Base-by-base conservation (phyloP, 2,888 invertebrate species). In the Leptopilina drosophilae region DNA sequence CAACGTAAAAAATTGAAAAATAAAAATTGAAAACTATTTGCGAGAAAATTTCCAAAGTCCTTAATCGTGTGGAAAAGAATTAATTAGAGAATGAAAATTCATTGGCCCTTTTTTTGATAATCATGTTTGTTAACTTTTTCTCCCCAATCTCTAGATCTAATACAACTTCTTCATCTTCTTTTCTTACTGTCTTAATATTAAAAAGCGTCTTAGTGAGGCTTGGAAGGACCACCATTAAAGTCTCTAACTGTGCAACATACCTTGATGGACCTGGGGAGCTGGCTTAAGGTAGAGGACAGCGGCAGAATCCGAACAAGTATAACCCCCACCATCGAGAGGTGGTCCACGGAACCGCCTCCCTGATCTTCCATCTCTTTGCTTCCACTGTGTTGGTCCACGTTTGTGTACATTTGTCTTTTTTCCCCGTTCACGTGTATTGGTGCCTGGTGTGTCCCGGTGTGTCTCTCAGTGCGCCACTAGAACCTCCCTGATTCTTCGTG, bases 341-440 rank as follows among this genome's bases (percentile, higher is more conserved):
- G 88, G 89, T 89, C 89, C 89, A 89, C 88, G 87, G 90, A 88
- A 89, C 90, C 90, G 90, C 90, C 90, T 90, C 90, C 88, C 84
- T 85, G 87, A 87, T 89, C 87, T 86, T 85, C 88, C 87, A 87
- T 89, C 88, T 86, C 85, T 84, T 84, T 86, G 79, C 82, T 86
- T 83, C 85, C 85, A 87, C 86, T 87, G 87, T 87, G 85, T 85
- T 79, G 80, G 84, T 81, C 77, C 78, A 78, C 79, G 85, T 84
- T 82, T 84, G 81, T 84, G 81, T 82, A 78, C 80, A 85, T 84
- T 84, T 83, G 84, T 87, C 85, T 73, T 73, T 73, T 73, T 56
- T 26, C 26, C 26, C 33, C 26, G 53, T 33, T 14, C 73, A 73
- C 73, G 73, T 73, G 73, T 73, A 53, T 73, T 56, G 56, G 80